Conservation (phyloP, 2,888 invertebrate species). For the Athripsodes cinereus region DNA sequence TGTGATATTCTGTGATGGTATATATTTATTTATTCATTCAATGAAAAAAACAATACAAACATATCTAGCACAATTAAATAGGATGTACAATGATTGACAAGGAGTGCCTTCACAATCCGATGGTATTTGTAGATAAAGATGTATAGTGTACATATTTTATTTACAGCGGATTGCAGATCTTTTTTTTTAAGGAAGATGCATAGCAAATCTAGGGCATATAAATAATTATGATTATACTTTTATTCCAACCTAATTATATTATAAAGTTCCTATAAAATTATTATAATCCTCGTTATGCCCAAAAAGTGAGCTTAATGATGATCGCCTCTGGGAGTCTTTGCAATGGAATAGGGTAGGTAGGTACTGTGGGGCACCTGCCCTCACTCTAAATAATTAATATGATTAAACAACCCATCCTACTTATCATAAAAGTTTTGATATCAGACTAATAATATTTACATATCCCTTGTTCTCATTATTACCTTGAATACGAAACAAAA, state of each 20-base stretch:
- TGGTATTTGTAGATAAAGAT: too few relatives aligned
- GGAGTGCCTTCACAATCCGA: too few relatives aligned
- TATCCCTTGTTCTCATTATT: slow-evolving; percentile 16
- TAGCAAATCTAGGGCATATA: slow-evolving; percentile 10
- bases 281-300: slow-evolving; percentile 19
- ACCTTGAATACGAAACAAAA: neutral
- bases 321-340: slow-evolving; percentile 11
- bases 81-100: too few relatives aligned
- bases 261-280: too few relatives aligned
- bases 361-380: slow-evolving; percentile 20
- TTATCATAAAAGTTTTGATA: slow-evolving; percentile 19
- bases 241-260: slow-evolving; percentile 1
- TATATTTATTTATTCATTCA: too few relatives aligned
- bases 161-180: neutral
- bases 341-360: too few relatives aligned
- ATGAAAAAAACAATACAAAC: too few relatives aligned
- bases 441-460: slow-evolving; percentile 23
- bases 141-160: too few relatives aligned
- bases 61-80: too few relatives aligned
- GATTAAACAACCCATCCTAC: slow-evolving; percentile 13
- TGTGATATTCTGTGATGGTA: too few relatives aligned
- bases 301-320: slow-evolving; percentile 13
- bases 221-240: too few relatives aligned
- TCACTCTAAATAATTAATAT: neutral
- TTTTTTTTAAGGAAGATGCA: neutral